phyloP scores from a whole-genome alignment of 2,113 vertebrate genomes.

The Grus americana region DNA sequence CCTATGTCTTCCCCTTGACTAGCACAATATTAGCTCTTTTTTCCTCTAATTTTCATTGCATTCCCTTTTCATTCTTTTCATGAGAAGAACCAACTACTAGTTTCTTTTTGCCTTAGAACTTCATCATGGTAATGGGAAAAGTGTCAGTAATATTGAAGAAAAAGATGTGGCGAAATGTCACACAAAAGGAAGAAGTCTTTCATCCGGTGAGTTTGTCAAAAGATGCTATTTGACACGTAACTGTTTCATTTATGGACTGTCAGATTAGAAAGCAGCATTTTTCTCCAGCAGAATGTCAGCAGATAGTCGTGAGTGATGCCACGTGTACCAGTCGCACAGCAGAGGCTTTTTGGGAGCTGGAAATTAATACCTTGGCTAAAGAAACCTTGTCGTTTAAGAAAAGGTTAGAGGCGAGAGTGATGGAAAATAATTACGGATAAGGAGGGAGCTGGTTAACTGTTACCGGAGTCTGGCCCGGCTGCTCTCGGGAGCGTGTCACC shows the following conservation, averaged over 20 bases:
- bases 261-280: not conserved
- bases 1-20: not conserved
- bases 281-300: not conserved
- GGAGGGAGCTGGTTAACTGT: not conserved
- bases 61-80: not conserved
- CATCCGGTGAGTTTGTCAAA: not conserved
- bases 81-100: not conserved
- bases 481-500: rapidly evolving
- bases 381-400: not conserved
- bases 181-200: not conserved
- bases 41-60: not conserved
- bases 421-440: not conserved
- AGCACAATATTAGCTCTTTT: rapidly evolving
- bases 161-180: not conserved
- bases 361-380: not conserved
- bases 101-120: not conserved
- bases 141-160: not conserved
- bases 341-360: not conserved
- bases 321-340: not conserved
- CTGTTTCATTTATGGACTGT: not conserved
- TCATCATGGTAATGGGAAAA: not conserved
- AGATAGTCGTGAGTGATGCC: not conserved
- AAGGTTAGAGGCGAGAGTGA: not conserved
- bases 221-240: not conserved
- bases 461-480: rapidly evolving